phyloP scores from a whole-genome alignment of 1,140 invertebrate genomes.

The Euschistus heros region DNA sequence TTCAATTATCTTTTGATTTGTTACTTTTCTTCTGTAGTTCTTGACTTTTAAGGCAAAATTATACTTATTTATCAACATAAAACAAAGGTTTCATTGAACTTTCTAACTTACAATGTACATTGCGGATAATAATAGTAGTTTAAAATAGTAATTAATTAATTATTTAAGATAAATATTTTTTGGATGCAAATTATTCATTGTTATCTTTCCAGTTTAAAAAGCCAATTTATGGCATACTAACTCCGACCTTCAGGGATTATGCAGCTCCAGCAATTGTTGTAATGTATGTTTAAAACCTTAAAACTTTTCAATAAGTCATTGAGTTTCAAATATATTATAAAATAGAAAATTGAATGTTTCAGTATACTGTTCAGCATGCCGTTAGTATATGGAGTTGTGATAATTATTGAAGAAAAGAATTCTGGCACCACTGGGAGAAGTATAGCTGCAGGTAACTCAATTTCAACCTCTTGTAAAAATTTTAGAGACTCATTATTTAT shows the following conservation, averaged over 20 bases:
- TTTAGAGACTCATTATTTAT: background rate
- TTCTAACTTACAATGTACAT: too few relatives aligned
- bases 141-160: too few relatives aligned
- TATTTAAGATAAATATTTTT: too few relatives aligned
- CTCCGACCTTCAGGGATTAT: background rate
- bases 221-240: background rate
- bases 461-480: background rate
- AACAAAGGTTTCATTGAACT: too few relatives aligned
- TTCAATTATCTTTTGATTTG: too few relatives aligned
- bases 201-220: constrained; percentile 13
- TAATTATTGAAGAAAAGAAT: constrained; percentile 13
- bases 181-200: too few relatives aligned
- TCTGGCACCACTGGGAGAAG: constrained; percentile 11
- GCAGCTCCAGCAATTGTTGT: background rate
- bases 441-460: constrained; percentile 10
- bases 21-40: too few relatives aligned
- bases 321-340: too few relatives aligned
- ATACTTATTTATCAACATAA: too few relatives aligned
- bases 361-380: constrained; percentile 14
- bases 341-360: background rate
- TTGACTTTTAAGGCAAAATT: too few relatives aligned
- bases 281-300: background rate
- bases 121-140: too few relatives aligned
- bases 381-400: constrained; percentile 11
- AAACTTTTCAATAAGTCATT: background rate